Conservation (phyloP, 2,888 invertebrate species). For the Chesias legatella region DNA sequence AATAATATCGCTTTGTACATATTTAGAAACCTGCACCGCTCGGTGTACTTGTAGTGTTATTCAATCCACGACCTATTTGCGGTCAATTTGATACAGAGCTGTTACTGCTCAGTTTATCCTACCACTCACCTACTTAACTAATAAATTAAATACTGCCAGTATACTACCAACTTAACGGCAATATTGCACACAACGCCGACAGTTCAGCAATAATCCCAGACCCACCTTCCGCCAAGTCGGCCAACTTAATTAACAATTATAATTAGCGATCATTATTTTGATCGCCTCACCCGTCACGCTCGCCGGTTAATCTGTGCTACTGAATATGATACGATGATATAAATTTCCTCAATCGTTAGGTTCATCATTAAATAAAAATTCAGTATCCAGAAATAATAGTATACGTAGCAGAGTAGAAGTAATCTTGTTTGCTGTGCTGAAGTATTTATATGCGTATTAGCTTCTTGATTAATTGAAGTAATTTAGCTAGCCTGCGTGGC, state of each 20-base stretch:
- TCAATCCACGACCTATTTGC: slow-evolving; percentile 76
- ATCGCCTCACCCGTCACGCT: slow-evolving; percentile 56
- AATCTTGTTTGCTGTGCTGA: no score
- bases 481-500: neutral
- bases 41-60: slow-evolving; percentile 63
- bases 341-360: slow-evolving; percentile 32
- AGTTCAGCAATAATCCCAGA: slow-evolving; percentile 23
- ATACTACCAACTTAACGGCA: slow-evolving; percentile 14
- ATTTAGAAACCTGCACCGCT: slow-evolving; percentile 72
- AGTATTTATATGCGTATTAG: no score
- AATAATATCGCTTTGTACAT: slow-evolving; percentile 66
- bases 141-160: slow-evolving; percentile 3
- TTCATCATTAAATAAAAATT: slow-evolving; percentile 16
- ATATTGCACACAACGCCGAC: slow-evolving; percentile 16
- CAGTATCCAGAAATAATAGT: no score
- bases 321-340: slow-evolving; percentile 35
- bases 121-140: neutral
- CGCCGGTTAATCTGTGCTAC: slow-evolving; percentile 47
- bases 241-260: slow-evolving; percentile 55
- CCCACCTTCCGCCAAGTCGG: slow-evolving; percentile 37
- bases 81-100: slow-evolving; percentile 57
- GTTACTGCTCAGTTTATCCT: slow-evolving; percentile 31
- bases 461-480: no score
- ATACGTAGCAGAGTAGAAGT: no score
- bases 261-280: slow-evolving; percentile 59